A percentile compares a stretch with the other conserved stretches of the same genome.
Evolutionary conservation across 2,113 vertebrate species (phyloP).

Genomic region (Himantopus leucocephalus): DNA sequence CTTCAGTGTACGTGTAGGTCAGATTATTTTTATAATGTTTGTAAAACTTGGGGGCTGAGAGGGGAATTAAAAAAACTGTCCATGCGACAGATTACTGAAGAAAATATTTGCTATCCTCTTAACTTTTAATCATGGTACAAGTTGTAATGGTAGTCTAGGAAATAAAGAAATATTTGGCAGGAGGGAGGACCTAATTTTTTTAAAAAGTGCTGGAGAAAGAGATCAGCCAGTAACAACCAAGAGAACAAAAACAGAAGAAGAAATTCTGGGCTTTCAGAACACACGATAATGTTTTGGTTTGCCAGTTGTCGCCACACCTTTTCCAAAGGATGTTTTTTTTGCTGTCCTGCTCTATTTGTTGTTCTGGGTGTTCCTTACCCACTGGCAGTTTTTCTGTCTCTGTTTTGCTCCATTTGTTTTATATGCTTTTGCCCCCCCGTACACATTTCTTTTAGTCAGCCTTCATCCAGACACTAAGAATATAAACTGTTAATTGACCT

Average conservation of each 20-base stretch:
- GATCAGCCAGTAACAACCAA: background rate
- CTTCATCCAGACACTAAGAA: background rate
- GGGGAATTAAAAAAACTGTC: background rate
- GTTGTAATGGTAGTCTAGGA: background rate
- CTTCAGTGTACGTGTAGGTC: background rate
- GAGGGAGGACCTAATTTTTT: background rate
- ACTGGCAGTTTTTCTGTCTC: background rate
- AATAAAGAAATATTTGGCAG: background rate
- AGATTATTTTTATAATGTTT: background rate
- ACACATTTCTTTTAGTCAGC: background rate
- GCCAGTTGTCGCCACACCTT: background rate
- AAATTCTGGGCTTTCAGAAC: background rate
- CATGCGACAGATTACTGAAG: background rate
- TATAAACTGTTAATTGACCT: background rate
- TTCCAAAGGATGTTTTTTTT: background rate
- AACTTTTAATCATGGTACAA: background rate
- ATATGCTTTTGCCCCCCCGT: fast-evolving
- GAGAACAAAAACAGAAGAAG: background rate
- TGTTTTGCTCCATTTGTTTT: background rate
- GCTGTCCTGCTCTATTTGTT: background rate
- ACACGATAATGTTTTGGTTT: background rate
- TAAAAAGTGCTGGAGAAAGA: background rate
- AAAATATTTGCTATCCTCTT: background rate
- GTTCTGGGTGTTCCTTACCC: background rate
- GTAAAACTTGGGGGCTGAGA: background rate